phyloP scores from a whole-genome alignment of 2,797 vertebrate species.

The Silurus lanzhouensis region DNA sequence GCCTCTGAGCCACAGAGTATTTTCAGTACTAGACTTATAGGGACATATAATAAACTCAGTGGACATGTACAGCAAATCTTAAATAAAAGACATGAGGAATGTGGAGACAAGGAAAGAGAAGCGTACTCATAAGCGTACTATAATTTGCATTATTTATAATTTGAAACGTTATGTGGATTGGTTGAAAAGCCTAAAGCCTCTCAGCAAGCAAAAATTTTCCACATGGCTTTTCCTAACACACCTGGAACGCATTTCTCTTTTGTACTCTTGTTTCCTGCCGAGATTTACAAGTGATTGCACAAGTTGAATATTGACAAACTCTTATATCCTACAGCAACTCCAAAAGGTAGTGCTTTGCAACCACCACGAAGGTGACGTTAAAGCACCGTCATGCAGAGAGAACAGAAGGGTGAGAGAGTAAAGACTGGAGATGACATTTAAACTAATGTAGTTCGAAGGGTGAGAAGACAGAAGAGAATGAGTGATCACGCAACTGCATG shows the following conservation, averaged over 20 bases:
- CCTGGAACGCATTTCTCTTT: not conserved
- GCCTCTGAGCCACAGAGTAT: not conserved
- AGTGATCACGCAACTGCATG: conserved; percentile 93
- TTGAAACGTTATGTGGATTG: conserved; percentile 22
- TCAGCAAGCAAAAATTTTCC: not conserved
- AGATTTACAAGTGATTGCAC: not conserved
- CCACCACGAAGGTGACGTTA: conserved; percentile 29
- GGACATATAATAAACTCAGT: not conserved
- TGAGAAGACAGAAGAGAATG: conserved; percentile 29
- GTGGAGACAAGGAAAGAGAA: not conserved
- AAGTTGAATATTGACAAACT: not conserved
- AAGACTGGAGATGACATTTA: conserved; percentile 27
- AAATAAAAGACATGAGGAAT: not conserved
- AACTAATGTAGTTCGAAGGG: not conserved
- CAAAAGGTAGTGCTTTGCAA: conserved; percentile 13
- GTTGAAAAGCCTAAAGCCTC: conserved; percentile 34
- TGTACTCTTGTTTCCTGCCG: not conserved
- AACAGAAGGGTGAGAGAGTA: conserved; percentile 14
- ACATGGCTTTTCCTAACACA: not conserved
- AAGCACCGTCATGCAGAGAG: conserved; percentile 27
- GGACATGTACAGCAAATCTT: not conserved
- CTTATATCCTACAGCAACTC: not conserved
- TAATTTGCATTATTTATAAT: not conserved
- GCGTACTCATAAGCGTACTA: not conserved
- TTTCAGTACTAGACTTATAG: not conserved